Base-by-base conservation (phyloP, 2,113 vertebrate genomes). In the Stigmatopora argus region DNA sequence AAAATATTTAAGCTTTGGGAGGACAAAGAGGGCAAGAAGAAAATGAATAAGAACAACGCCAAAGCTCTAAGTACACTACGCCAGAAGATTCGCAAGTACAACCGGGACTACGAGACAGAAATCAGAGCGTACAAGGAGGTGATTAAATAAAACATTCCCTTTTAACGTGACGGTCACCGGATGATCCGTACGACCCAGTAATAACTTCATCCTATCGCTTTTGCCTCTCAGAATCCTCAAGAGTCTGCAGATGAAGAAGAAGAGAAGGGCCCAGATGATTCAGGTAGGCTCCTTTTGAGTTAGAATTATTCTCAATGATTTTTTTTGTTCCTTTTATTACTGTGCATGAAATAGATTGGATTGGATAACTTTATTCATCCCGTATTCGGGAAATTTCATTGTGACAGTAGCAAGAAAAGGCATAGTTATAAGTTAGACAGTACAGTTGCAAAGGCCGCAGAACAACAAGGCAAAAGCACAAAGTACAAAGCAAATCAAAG, bases 31-130 rank as follows among this genome's bases (percentile, higher is more conserved):
- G 94, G 93, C 35, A 94, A 94, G 75, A 96, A 95, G 88, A 96
- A 96, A 83, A 96, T 96, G 94, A 95, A 95, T 82, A 96, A 96
- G 87, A 95, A 95, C 83, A 96, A 95, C 0, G 94, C 94, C 7
- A 95, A 95, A 80, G 93, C 94, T 13, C 85, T 95, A 70, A 95
- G 94, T 74, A 94, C 94, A 0, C 85, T 95, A 23, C 90, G 94
- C 4, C 94, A 96, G 89, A 96, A 96, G 88, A 94, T 95, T 69
- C 91, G 93, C 77, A 95, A 95, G 73, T 96, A 96, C 86, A 96
- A 95, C 89, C 80, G 93, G 11, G 94, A 96, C 69, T 96, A 92
- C 17, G 94, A 96, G 79, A 81, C 88, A 0, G 91, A 95, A 49
- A 93, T 95, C 3, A 76, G 81, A 44, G 85, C 78, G 35, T 95